phyloP scores from a whole-genome alignment of 2,113 vertebrate genomes.

The Archocentrus centrarchus region DNA sequence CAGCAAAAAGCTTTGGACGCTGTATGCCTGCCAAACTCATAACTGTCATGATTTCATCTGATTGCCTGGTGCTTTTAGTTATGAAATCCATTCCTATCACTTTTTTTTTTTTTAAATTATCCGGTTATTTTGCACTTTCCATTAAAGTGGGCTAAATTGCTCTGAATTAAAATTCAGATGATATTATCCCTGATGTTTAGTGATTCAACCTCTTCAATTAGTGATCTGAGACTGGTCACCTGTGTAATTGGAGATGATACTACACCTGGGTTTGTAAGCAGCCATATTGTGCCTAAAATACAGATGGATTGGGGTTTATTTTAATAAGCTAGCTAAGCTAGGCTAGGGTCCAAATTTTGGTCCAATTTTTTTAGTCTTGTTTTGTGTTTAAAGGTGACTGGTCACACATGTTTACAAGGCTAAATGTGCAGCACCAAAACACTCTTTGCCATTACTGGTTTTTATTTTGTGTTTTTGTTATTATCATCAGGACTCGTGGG shows the following conservation, averaged over 20 bases:
- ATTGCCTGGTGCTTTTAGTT: slow-evolving; percentile 75
- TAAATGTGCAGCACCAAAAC: neutral
- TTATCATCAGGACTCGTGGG: slow-evolving; percentile 18
- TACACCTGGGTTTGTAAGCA: slow-evolving; percentile 23
- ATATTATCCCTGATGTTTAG: slow-evolving; percentile 54
- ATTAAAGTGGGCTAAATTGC: slow-evolving; percentile 67
- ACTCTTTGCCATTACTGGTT: neutral
- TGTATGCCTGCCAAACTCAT: slow-evolving; percentile 63
- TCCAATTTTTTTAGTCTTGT: slow-evolving; percentile 11
- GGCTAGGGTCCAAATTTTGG: neutral
- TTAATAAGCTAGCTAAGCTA: neutral
- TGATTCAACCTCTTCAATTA: slow-evolving; percentile 72
- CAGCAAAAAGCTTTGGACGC: slow-evolving; percentile 73
- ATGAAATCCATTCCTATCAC: slow-evolving; percentile 62
- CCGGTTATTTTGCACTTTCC: slow-evolving; percentile 65
- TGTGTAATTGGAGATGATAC: slow-evolving; percentile 58
- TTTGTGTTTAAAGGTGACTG: slow-evolving; percentile 15
- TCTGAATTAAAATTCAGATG: slow-evolving; percentile 64
- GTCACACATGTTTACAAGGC: slow-evolving; percentile 33
- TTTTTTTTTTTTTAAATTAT: slow-evolving; percentile 58
- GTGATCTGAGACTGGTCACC: slow-evolving; percentile 40
- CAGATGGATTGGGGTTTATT: slow-evolving; percentile 22
- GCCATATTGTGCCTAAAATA: slow-evolving; percentile 30
- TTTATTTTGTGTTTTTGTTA: slow-evolving; percentile 17
- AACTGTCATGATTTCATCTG: slow-evolving; percentile 66